Conservation (phyloP, 1,140 invertebrate genomes). For the Macrotrachela quadricornifera region DNA sequence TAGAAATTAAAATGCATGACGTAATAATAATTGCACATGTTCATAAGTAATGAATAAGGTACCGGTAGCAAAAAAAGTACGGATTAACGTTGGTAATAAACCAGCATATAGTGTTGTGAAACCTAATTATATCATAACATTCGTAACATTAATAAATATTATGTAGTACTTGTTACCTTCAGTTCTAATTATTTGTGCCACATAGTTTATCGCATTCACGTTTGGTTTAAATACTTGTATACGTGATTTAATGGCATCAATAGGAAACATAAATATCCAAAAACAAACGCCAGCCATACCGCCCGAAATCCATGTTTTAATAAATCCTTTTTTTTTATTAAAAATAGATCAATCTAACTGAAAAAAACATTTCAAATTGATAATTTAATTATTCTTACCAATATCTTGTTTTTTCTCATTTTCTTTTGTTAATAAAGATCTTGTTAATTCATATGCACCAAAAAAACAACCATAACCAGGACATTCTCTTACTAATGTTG, state of each 20-base stretch:
- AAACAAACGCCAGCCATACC: conserved; percentile 65
- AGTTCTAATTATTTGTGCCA: too few relatives aligned
- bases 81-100: conserved; percentile 63
- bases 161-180: too few relatives aligned
- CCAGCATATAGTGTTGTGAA: conserved; percentile 65
- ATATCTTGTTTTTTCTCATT: conserved; percentile 46
- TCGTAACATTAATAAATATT: background rate
- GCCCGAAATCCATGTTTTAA: conserved; percentile 36
- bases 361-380: background rate
- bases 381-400: conserved; percentile 21
- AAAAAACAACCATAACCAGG: conserved; percentile 96
- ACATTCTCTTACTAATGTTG: conserved; percentile 86
- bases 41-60: conserved; percentile 55
- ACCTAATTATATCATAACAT: conserved; percentile 29
- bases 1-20: too few relatives aligned
- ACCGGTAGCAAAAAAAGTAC: conserved; percentile 84
- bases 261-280: conserved; percentile 81
- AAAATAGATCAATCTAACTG: conserved; percentile 39
- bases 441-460: conserved; percentile 71
- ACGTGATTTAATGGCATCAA: conserved; percentile 86
- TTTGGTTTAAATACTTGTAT: conserved; percentile 46
- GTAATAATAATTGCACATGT: too few relatives aligned
- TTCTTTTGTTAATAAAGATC: conserved; percentile 41
- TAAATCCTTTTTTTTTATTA: conserved; percentile 1
- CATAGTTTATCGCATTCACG: too few relatives aligned